phyloP scores from a whole-genome alignment of 2,888 invertebrate genomes.

The Mythimna albipuncta region DNA sequence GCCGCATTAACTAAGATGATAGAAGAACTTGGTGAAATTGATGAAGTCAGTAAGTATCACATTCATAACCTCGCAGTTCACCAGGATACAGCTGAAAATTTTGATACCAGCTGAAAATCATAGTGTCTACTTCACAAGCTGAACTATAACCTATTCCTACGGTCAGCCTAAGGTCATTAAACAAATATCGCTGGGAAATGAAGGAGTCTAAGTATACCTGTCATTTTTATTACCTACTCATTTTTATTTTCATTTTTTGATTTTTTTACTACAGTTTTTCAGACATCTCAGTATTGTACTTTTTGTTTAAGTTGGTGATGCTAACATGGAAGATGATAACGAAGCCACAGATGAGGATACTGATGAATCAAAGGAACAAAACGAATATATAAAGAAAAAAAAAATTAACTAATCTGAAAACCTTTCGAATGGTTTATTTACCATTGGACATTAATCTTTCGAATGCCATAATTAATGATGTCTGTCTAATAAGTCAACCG shows the following conservation, averaged over 20 bases:
- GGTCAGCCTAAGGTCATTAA: not conserved
- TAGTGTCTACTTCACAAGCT: not conserved
- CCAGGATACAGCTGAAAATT: not conserved
- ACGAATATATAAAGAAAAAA: conserved; percentile 77
- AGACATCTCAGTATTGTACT: not conserved
- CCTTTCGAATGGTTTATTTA: not conserved
- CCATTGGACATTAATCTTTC: too few relatives aligned
- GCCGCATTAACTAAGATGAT: conserved; percentile 77
- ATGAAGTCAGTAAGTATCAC: conserved; percentile 37
- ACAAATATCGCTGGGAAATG: not conserved
- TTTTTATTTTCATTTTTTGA: too few relatives aligned
- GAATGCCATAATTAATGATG: too few relatives aligned
- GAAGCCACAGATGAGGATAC: conserved; percentile 58
- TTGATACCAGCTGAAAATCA: not conserved
- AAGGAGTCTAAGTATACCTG: not conserved
- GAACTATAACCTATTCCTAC: not conserved
- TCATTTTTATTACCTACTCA: too few relatives aligned
- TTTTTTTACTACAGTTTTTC: too few relatives aligned
- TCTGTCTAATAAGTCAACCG: too few relatives aligned
- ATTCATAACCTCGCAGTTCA: not conserved
- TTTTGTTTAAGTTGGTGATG: conserved; percentile 57
- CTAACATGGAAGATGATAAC: conserved; percentile 59
- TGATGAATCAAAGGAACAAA: conserved; percentile 64
- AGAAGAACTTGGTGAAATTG: conserved; percentile 69
- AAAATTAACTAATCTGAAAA: conserved; percentile 35